Conservation (phyloP, 2,797 vertebrate genomes). For the Sebastes elongatus region DNA sequence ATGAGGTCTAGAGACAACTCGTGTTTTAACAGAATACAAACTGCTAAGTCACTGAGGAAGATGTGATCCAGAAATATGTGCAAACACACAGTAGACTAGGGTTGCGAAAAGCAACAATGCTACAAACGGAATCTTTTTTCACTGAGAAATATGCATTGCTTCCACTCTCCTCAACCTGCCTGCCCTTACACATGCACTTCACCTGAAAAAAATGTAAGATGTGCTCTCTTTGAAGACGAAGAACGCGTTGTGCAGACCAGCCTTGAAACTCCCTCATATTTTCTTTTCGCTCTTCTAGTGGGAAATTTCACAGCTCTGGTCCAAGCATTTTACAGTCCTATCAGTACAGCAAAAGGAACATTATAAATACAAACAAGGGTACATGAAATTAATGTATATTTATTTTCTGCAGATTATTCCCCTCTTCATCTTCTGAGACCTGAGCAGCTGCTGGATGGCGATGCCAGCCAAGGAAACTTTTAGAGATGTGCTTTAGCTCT, state of each 20-base stretch:
- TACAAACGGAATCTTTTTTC: conserved; percentile 2
- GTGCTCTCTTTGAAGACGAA: conserved; percentile 27
- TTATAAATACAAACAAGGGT: conserved; percentile 52
- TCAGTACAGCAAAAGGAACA: conserved; percentile 8
- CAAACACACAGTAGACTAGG: background rate
- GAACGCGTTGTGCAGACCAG: conserved; percentile 16
- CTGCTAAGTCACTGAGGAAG: background rate
- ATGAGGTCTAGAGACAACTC: background rate
- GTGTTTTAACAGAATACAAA: background rate
- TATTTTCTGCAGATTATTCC: conserved; percentile 47
- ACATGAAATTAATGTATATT: conserved; percentile 50
- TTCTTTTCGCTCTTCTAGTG: conserved; percentile 41
- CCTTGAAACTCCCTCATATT: conserved; percentile 6
- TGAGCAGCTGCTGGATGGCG: conserved; percentile 53
- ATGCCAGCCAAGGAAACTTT: conserved; percentile 53
- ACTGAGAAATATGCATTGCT: background rate
- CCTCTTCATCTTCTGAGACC: conserved; percentile 43
- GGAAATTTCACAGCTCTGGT: conserved; percentile 24
- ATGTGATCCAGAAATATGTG: conserved; percentile 6
- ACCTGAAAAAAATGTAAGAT: conserved; percentile 2
- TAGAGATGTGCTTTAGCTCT: conserved; percentile 46
- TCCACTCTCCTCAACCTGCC: background rate
- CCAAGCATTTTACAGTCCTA: conserved; percentile 40
- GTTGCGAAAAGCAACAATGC: conserved; percentile 15
- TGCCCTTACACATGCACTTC: conserved; percentile 33